Conservation (phyloP, 2,888 invertebrate genomes). For the Fragum sueziense region DNA sequence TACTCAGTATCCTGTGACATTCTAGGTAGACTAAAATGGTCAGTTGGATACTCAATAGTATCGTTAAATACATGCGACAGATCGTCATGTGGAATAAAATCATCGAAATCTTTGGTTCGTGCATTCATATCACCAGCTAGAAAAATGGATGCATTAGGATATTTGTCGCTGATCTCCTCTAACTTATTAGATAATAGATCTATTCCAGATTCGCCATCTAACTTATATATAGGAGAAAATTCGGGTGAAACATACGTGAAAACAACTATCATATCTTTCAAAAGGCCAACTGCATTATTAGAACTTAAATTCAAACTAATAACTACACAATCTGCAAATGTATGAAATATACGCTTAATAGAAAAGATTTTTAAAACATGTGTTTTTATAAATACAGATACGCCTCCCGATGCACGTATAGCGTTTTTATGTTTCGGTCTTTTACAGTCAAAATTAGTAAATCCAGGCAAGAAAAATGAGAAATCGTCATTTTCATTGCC, state of each 20-base stretch:
- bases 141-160: background rate
- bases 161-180: background rate
- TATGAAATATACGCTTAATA: background rate
- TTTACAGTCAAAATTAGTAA: background rate
- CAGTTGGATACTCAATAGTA: background rate
- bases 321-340: background rate
- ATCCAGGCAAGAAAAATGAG: background rate
- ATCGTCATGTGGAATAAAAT: background rate
- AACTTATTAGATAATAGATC: background rate
- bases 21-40: constrained; percentile 7
- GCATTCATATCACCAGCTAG: constrained; percentile 4
- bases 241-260: background rate
- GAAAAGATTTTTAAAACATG: background rate
- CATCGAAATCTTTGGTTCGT: background rate
- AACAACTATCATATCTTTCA: background rate
- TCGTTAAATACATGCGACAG: background rate
- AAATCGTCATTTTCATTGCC: background rate
- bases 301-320: background rate
- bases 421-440: background rate
- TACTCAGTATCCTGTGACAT: background rate
- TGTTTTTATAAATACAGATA: background rate
- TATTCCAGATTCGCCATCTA: background rate
- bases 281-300: background rate
- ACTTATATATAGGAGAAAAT: no score
- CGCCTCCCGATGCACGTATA: background rate